Evolutionary conservation across 2,113 vertebrate genomes (phyloP), one percentile per base, ranked within the genome.

Genomic region (Hiodon alosoides): DNA sequence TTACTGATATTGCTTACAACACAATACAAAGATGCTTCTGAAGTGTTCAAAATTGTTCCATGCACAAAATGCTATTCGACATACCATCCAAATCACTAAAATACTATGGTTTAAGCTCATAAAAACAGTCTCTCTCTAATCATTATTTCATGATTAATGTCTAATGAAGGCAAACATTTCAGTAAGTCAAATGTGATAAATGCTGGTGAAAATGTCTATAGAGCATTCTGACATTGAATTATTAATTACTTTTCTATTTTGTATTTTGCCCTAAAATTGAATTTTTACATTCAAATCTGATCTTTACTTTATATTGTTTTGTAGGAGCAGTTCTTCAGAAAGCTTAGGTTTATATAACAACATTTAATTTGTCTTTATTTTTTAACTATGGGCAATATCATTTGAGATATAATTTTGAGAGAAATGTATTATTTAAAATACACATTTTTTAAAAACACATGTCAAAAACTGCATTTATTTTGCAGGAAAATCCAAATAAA

Each of bases 11-110:
- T 75, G 73, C 65, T 75, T 58, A 75, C 76, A 14, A 68, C 71
- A 78, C 71, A 69, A 61, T 31, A 78, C 64, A 77, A 71, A 66
- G 75, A 73, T 73, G 66, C 60, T 67, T 67, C 48, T 72, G 55
- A 73, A 68, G 70, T 69, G 66, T 73, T 55, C 71, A 74, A 73
- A 68, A 69, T 51, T 69, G 64, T 73, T 67, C 70, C 70, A 77
- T 72, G 76, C 76, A 77, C 54, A 72, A 72, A 61, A 65, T 67
- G 61, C 69, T 77, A 67, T 61, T 46, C 13, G 66, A 67, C 54
- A 67, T 54, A 73, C 76, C 62, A 74, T 31, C 73, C 73, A 74
- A 73, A 64, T 53, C 48, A 50, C 58, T 73, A 77, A 77, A 77
- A 77, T 55, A 62, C 58, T 53, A 70, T 69, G 14, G 9, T 69